Conservation (phyloP, 2,113 vertebrate genomes). For the Entelurus aequoreus region DNA sequence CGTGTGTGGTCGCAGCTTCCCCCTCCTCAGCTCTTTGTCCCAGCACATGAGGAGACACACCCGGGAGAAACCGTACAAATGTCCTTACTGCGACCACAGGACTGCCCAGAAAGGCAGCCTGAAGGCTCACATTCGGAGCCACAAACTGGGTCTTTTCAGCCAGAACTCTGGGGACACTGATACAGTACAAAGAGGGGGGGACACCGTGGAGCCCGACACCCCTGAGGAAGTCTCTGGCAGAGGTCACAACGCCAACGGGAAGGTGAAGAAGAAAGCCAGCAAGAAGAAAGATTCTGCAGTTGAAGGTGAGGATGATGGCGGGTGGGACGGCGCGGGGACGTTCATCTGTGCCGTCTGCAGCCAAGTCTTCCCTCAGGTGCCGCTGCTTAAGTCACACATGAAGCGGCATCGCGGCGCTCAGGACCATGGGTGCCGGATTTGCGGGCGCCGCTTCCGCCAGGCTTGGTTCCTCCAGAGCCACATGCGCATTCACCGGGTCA, state of each 20-base stretch:
- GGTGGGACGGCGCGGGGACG: slow-evolving; percentile 65
- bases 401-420: slow-evolving; percentile 87
- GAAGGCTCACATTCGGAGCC: slow-evolving; percentile 92
- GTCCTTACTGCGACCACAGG: slow-evolving; percentile 93
- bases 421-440: slow-evolving; percentile 92
- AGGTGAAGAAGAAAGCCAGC: slow-evolving; percentile 59
- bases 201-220: slow-evolving; percentile 67
- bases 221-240: slow-evolving; percentile 76
- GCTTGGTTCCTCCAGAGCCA: slow-evolving; percentile 98
- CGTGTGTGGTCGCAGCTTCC: slow-evolving; percentile 91
- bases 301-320: slow-evolving; percentile 39
- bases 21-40: slow-evolving; percentile 92
- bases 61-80: slow-evolving; percentile 94
- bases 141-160: slow-evolving; percentile 84
- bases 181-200: slow-evolving; percentile 28
- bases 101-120: slow-evolving; percentile 95
- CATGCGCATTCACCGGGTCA: slow-evolving; percentile 91
- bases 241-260: slow-evolving; percentile 76
- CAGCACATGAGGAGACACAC: slow-evolving; percentile 98
- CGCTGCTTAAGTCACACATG: slow-evolving; percentile 93
- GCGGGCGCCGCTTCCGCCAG: slow-evolving; percentile 92
- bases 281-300: slow-evolving; percentile 51
- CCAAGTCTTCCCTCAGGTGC: slow-evolving; percentile 87
- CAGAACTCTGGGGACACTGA: slow-evolving; percentile 72
- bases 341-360: slow-evolving; percentile 86